Conservation (phyloP, 2,797 vertebrate species). For the Enoplosus armatus region DNA sequence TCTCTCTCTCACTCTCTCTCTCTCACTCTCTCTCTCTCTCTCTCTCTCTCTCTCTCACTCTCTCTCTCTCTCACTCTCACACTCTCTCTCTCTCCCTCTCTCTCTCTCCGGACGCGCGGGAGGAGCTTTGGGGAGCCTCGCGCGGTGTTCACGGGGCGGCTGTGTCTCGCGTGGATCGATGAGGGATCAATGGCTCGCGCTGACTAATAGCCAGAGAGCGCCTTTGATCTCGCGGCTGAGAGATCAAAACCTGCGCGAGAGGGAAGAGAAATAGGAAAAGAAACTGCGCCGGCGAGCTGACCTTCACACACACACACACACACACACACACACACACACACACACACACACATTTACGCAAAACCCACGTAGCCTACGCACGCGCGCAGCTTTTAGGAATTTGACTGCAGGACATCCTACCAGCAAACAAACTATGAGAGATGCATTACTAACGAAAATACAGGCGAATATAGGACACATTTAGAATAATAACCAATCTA, state of each 20-base stretch:
- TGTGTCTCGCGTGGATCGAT: constrained; percentile 91
- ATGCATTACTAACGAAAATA: constrained; percentile 34
- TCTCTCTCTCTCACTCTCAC: constrained; percentile 6
- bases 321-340: constrained; percentile 1
- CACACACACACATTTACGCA: constrained; percentile 12
- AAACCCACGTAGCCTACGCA: constrained; percentile 43
- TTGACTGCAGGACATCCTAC: constrained; percentile 74
- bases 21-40: constrained; percentile 69
- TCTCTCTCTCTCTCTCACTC: constrained; percentile 68
- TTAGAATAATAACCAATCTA: constrained; percentile 30
- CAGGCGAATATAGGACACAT: constrained; percentile 24
- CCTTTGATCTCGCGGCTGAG: constrained; percentile 92
- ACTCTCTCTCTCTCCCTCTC: constrained; percentile 60
- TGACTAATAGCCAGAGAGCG: constrained; percentile 92
- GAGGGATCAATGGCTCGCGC: constrained; percentile 92
- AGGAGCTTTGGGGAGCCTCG: constrained; percentile 88
- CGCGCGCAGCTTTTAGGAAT: constrained; percentile 63
- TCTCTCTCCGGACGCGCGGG: constrained; percentile 82
- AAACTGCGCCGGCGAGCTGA: constrained; percentile 84
- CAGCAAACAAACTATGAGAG: constrained; percentile 56
- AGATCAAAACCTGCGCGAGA: constrained; percentile 90
- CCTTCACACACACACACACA: constrained; percentile 78
- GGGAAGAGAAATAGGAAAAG: constrained; percentile 79
- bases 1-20: constrained; percentile 50
- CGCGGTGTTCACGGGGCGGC: constrained; percentile 88